Evolutionary conservation across 2,113 vertebrate species (phyloP), one percentile per base, ranked within the genome.

Genomic region (Spea multiplicata): DNA sequence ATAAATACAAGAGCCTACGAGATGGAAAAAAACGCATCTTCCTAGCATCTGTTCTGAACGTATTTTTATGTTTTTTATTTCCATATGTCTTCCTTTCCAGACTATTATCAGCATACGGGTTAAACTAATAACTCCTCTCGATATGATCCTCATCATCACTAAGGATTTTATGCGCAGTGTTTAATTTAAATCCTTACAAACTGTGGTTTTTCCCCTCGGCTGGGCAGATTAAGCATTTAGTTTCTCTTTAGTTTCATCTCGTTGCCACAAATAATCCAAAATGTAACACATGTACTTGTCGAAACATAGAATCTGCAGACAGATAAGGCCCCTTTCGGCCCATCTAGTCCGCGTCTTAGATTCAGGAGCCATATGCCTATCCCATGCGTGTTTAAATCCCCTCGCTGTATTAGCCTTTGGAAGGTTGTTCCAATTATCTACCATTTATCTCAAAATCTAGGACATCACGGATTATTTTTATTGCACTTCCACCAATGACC

Each of bases 31-130:
- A 49, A 74, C 16, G 8, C 59, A 7, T 12, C 48, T 71, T 81
- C 83, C 86, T 88, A 76, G 88, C 83, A 86, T 89, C 84, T 88
- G 66, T 73, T 82, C 76, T 69, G 82, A 86, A 86, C 83, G 81
- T 85, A 79, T 86, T 81, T 78, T 85, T 86, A 84, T 84, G 84
- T 49, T 83, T 81, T 49, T 83, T 81, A 87, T 89, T 89, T 88
- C 86, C 83, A 83, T 88, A 86, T 87, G 77, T 89, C 84, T 80
- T 0, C 83, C 83, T 81, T 84, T 83, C 88, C 89, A 88, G 86
- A 87, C 87, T 80, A 89, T 89, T 89, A 90, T 89, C 85, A 84
- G 86, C 85, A 84, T 87, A 84, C 87, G 88, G 75, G 85, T 83
- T 84, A 89, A 89, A 89, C 89, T 86, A 89, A 87, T 86, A 89